Conservation (phyloP, 2,797 vertebrate species). For the Clarias fuscus region DNA sequence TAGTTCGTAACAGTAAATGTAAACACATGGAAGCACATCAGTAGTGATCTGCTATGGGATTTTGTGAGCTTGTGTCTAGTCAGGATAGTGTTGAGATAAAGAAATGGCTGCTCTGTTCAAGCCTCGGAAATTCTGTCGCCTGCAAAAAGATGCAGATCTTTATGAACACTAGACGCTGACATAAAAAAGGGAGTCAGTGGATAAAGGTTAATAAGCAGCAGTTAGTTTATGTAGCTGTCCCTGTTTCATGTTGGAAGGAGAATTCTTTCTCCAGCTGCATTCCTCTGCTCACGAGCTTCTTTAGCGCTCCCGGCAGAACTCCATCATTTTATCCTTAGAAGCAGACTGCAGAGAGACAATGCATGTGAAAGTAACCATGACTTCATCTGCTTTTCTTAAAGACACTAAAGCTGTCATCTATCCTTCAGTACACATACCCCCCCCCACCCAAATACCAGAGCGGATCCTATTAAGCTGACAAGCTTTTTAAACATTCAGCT, state of each 20-base stretch:
- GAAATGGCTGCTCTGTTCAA: background rate
- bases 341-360: constrained; percentile 43
- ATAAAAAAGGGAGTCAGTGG: background rate
- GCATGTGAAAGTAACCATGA: constrained; percentile 65
- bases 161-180: background rate
- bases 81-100: no score
- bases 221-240: background rate
- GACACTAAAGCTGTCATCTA: constrained; percentile 62
- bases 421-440: constrained; percentile 24
- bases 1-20: background rate
- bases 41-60: background rate
- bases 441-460: constrained; percentile 45
- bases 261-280: background rate
- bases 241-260: background rate
- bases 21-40: constrained; percentile 4
- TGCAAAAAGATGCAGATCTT: background rate
- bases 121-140: background rate
- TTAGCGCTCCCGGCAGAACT: constrained; percentile 24
- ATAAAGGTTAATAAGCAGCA: background rate
- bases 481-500: constrained; percentile 33
- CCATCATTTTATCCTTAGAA: constrained; percentile 35
- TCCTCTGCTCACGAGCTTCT: constrained; percentile 1
- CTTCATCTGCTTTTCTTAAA: constrained; percentile 69
- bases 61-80: background rate
- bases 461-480: constrained; percentile 44